Evolutionary conservation across 2,888 invertebrate genomes (phyloP).

Genomic region (Cancer borealis): DNA sequence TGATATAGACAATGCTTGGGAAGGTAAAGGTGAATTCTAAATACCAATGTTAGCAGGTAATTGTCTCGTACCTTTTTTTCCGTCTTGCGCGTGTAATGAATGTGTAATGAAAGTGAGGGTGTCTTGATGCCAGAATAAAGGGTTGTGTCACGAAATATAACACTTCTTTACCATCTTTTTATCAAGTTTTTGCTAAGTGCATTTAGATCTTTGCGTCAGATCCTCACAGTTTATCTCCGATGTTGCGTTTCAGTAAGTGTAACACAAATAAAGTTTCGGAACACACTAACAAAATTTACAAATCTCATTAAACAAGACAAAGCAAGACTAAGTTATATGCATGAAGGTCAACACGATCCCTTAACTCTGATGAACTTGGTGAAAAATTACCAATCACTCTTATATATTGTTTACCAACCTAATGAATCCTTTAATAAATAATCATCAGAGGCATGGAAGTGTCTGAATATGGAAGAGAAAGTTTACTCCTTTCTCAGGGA

Average conservation of each 20-base stretch:
- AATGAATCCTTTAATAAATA: too few relatives aligned
- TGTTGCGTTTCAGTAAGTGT: not conserved
- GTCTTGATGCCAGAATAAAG: not conserved
- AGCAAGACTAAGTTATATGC: too few relatives aligned
- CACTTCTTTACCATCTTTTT: not conserved
- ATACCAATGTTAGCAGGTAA: not conserved
- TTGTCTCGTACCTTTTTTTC: not conserved
- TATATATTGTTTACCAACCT: too few relatives aligned
- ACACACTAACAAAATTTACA: not conserved
- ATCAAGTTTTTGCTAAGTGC: not conserved
- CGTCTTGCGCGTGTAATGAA: not conserved
- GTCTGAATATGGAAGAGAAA: too few relatives aligned
- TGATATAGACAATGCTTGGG: not conserved
- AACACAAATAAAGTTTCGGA: not conserved
- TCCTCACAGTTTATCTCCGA: not conserved
- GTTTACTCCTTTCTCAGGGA: too few relatives aligned
- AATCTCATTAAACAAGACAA: not conserved
- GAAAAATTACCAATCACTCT: too few relatives aligned
- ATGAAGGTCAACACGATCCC: too few relatives aligned
- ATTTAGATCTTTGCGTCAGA: not conserved
- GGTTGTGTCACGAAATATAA: not conserved
- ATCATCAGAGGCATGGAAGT: too few relatives aligned
- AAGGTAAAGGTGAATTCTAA: not conserved
- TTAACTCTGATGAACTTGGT: too few relatives aligned
- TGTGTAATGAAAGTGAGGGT: not conserved